Evolutionary conservation across 2,797 vertebrate genomes (phyloP), one percentile per base, ranked within the genome.

Genomic region (Notolepis coatsorum): DNA sequence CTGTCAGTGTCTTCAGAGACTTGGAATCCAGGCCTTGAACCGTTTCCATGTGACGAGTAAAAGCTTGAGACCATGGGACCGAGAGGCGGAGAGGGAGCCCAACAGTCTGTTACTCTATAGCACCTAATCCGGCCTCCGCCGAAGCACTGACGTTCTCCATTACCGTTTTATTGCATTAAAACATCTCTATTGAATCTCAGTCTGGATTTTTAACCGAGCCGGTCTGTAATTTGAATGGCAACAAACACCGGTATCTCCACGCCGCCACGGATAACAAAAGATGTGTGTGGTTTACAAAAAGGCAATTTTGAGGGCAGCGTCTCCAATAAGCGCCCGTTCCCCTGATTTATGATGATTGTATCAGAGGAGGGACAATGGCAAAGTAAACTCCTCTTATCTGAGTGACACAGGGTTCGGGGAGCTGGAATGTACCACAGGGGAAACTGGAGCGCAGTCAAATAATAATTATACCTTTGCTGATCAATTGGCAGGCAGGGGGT

Each of bases 241-340:
- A 81, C 79, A 79, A 84, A 84, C 81, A 82, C 76, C 81, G 68
- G 88, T 75, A 84, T 82, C 52, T 43, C 49, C 3, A 0, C 1
- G 23, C 58, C 67, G 74, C 78, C 81, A 87, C 82, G 71, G 77
- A 84, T 68, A 90, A 85, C 72, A 86, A 65, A 56, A 85, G 66
- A 86, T 73, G 74, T 76, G 79, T 71, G 83, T 35, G 64, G 83
- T 68, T n/a, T 67, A 41, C 17, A 17, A 61, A 78, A 21, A 8
- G 35, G 28, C 46, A 35, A 57, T 67, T 79, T 64, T 52, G 23
- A 65, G 71, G 57, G 51, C 43, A 2, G 2, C n/a, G 69, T 71
- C 61, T 76, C 60, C 48, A 80, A 65, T 71, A 72, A 50, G 56
- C 52, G 65, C 52, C 45, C 47, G 61, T 65, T 68, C 31, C 24